Percentiles rank a stretch among this genome's conserved stretches.
Evolutionary conservation across 2,888 invertebrate genomes (phyloP).

Genomic region (Plebejus anna): DNA sequence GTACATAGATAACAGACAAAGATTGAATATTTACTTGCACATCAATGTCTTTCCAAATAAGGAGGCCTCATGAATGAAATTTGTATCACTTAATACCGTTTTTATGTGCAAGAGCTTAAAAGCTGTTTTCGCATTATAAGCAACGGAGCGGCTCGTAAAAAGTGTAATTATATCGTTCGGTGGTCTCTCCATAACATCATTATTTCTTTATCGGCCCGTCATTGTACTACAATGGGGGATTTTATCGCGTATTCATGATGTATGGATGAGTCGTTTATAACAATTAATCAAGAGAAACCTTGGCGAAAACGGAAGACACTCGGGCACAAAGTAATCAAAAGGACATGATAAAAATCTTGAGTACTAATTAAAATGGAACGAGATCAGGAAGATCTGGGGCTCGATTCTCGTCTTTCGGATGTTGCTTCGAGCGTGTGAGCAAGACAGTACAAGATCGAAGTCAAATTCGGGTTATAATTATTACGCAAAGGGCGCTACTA

Average conservation of each 20-base stretch:
- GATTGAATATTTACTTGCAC: not conserved
- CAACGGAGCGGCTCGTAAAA: slow-evolving; percentile 1
- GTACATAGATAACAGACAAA: too few species aligned
- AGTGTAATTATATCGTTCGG: not conserved
- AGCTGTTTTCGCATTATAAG: not conserved
- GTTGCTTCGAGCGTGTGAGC: too few species aligned
- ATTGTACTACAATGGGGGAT: not conserved
- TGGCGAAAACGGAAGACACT: not conserved
- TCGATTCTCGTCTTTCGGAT: too few species aligned
- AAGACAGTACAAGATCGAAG: too few species aligned
- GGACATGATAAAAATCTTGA: slow-evolving; percentile 1
- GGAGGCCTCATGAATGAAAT: slow-evolving; percentile 7
- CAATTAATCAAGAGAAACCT: slow-evolving; percentile 4
- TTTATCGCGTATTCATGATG: not conserved
- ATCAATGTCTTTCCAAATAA: slow-evolving; percentile 17
- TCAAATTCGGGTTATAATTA: too few species aligned
- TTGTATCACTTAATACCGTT: not conserved
- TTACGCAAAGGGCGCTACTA: too few species aligned
- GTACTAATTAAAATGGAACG: not conserved
- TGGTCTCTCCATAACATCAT: slow-evolving; percentile 14
- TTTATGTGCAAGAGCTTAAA: not conserved
- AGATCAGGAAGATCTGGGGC: not conserved
- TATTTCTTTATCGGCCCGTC: slow-evolving; percentile 18
- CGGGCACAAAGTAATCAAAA: slow-evolving; percentile 1
- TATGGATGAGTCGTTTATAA: slow-evolving; percentile 6